These are phyloP conservation scores for Trypoxylus dichotomus DNA, from an alignment of 1,140 invertebrate genomes.

Conservation along the genomic window DNA sequence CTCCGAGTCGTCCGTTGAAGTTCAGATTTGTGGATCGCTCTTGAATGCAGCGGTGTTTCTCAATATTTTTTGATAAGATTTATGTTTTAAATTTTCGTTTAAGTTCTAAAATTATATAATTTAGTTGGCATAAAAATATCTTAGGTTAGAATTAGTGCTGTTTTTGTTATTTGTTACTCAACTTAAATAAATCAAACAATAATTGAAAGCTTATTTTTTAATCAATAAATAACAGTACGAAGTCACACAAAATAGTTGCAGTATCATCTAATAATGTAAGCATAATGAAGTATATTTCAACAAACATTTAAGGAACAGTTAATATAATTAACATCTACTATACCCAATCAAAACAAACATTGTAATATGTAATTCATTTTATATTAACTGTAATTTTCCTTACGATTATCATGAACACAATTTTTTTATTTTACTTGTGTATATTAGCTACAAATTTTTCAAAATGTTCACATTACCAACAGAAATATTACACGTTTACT, in stretches of 20 bases:
- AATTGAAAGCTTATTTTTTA: conserved; percentile 30
- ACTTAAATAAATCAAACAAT: conserved; percentile 19
- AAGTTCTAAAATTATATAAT: conserved; percentile 18
- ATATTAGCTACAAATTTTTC: conserved; percentile 8
- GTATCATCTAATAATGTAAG: conserved; percentile 25
- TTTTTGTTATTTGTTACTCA: not conserved
- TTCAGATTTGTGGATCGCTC: conserved; percentile 64
- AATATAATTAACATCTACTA: not conserved
- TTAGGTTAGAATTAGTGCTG: not conserved
- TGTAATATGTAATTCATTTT: not conserved
- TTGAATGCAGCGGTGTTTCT: conserved; percentile 33
- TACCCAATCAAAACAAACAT: not conserved
- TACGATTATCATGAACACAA: conserved; percentile 18
- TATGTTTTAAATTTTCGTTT: not conserved
- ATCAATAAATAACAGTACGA: conserved; percentile 23
- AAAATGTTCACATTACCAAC: conserved; percentile 8
- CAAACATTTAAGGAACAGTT: conserved; percentile 22
- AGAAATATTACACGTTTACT: not conserved
- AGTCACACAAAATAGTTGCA: conserved; percentile 26
- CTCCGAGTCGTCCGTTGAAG: conserved; percentile 62
- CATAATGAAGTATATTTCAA: conserved; percentile 23
- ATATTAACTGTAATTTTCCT: not conserved
- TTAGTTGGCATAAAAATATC: not conserved
- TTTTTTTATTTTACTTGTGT: conserved; percentile 12
- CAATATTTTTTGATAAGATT: not conserved